Conservation (phyloP, 2,888 invertebrate species). For the Amorpha juglandis region DNA sequence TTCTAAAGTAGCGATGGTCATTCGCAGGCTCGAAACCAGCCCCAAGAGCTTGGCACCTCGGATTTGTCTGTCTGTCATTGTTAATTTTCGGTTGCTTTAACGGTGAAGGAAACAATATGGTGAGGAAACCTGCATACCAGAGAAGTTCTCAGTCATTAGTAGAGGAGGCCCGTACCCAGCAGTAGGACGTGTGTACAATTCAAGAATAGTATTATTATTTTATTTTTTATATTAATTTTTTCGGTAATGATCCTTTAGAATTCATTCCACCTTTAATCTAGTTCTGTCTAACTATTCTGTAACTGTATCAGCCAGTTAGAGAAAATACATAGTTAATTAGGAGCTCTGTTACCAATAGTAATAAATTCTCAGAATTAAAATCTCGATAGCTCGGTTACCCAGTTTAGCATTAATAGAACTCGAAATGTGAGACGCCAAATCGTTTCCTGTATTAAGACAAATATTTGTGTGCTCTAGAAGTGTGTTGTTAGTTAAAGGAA, state of each 20-base stretch:
- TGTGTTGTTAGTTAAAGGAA: neutral
- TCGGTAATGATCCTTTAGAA: neutral
- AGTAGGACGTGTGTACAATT: too few species aligned
- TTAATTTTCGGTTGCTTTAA: too few species aligned
- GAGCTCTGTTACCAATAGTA: neutral
- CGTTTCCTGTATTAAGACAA: neutral
- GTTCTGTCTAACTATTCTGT: neutral
- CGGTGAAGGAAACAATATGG: too few species aligned
- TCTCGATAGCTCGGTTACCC: neutral
- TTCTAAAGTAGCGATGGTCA: too few species aligned
- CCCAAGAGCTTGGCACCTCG: too few species aligned
- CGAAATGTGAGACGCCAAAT: neutral
- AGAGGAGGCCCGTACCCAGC: too few species aligned
- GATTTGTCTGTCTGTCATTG: too few species aligned
- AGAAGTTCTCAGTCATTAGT: too few species aligned
- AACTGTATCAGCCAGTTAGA: neutral
- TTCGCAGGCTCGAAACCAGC: too few species aligned
- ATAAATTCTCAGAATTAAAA: neutral
- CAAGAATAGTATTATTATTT: too few species aligned
- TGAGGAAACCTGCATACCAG: too few species aligned
- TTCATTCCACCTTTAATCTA: neutral
- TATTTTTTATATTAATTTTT: too few species aligned
- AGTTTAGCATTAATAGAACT: neutral
- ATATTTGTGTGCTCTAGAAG: slow-evolving; percentile 12
- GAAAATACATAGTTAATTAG: neutral